Percentiles rank a stretch among this genome's conserved stretches.
phyloP scores from a whole-genome alignment of 2,113 vertebrate genomes.

The Coreoperca whiteheadi region DNA sequence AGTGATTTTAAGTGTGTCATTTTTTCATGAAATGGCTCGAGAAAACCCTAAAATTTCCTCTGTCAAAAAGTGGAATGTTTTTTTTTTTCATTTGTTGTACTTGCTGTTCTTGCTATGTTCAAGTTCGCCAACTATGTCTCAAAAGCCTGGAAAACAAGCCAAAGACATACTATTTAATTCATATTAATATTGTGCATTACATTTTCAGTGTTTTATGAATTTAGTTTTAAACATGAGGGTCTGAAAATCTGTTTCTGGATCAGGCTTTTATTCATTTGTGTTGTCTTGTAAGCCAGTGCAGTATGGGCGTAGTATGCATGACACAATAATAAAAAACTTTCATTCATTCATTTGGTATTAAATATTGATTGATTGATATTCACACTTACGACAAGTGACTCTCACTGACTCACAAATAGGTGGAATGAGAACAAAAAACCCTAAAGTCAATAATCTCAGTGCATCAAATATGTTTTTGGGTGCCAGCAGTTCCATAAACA shows the following conservation, averaged over 20 bases:
- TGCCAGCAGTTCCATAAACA: conserved; percentile 22
- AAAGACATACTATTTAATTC: background rate
- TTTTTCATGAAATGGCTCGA: background rate
- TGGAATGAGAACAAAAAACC: background rate
- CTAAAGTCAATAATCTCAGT: conserved; percentile 1
- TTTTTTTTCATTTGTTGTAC: background rate
- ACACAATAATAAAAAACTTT: background rate
- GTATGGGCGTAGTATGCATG: background rate
- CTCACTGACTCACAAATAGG: background rate
- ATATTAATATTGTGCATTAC: no score
- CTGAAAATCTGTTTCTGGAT: background rate
- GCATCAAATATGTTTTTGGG: conserved; percentile 11
- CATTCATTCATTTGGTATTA: background rate
- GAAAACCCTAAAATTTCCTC: background rate
- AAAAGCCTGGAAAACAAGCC: background rate
- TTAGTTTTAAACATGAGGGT: background rate
- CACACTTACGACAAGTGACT: background rate
- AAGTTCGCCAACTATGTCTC: background rate
- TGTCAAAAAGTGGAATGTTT: background rate
- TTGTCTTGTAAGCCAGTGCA: background rate
- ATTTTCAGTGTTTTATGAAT: background rate
- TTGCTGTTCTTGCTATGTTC: background rate
- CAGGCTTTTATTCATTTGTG: background rate
- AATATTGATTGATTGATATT: conserved; percentile 8
- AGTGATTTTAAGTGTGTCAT: background rate